Base-by-base conservation (phyloP, 2,888 invertebrate genomes). In the Loripinus fragilis region DNA sequence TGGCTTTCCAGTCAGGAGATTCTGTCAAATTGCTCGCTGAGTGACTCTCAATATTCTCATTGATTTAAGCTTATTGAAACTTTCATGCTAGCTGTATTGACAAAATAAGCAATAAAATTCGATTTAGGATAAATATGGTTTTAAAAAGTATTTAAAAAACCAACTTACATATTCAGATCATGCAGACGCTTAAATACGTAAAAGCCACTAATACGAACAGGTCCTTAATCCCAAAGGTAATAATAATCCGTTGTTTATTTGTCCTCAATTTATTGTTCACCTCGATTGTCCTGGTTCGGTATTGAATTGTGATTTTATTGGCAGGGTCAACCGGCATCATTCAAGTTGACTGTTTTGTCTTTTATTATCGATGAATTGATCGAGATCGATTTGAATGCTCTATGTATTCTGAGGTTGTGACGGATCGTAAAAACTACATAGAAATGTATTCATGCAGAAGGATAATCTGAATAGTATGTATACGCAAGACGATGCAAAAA, bases 361-460 rank as follows among this genome's bases (percentile, higher is more conserved):
- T 12, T 60, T 60, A 60, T 60, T 60, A 60, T 60, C 5, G 60
- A 60, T 60, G 10, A 60, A 60, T 60, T 60, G 60, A 60, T 60
- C 60, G 33, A 20, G 20, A 60, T 60, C 33, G 60, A 60, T 60
- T 33, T 17, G 25, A 52, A 10, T 25, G 23, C 23, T n/a, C 23
- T 25, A 15, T 25, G 23, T 25, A 45, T 20, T 45, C 17, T 8
- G n/a, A 20, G 45, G 15, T 45, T 52, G 25, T 60, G n/a, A 60
- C 3, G 28, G 17, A 33, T 60, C 33, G 2, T 17, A 2, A 33
- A 60, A 60, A 30, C 33, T 60, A 60, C 20, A 60, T 30, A 60
- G 33, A 33, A 60, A 52, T 8, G 28, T 28, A 52, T 10, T 52
- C 52, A 52, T 52, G 52, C 60, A 60, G 30, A 20, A 12, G 30